Evolutionary conservation across 2,113 vertebrate genomes (phyloP).

Genomic region (Saguinus midas): DNA sequence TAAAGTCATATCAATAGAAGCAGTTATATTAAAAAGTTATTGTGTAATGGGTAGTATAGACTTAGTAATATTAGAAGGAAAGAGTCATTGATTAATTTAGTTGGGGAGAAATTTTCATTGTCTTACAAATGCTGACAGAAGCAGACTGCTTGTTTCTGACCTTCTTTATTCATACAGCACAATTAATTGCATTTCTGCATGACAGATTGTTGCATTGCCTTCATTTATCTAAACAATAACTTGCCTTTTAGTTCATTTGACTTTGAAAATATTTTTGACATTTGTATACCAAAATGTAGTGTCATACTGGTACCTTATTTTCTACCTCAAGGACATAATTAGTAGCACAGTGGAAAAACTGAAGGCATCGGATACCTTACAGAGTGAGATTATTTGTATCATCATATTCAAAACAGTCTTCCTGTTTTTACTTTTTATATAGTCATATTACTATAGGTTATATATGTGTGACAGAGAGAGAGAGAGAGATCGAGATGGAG

Average conservation of each 20-base stretch:
- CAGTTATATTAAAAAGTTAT: background rate
- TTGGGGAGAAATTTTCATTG: background rate
- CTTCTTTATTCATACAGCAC: constrained; percentile 49
- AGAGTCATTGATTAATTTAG: background rate
- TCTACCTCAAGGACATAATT: background rate
- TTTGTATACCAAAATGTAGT: background rate
- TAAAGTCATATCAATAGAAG: background rate
- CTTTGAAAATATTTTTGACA: constrained; percentile 56
- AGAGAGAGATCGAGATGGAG: background rate
- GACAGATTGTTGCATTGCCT: constrained; percentile 39
- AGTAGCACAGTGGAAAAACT: background rate
- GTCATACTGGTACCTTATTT: constrained; percentile 19
- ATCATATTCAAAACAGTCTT: background rate
- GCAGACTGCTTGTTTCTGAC: constrained; percentile 55
- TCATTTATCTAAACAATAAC: constrained; percentile 62
- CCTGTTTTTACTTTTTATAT: background rate
- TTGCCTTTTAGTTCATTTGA: constrained; percentile 33
- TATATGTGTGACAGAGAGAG: background rate
- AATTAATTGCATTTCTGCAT: constrained; percentile 68
- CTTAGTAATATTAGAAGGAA: background rate
- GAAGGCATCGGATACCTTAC: background rate
- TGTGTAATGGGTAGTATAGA: background rate
- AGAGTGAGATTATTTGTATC: background rate
- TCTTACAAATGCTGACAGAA: constrained; percentile 65
- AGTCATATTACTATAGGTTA: background rate